Conservation (phyloP, 2,113 vertebrate genomes). For the Prunella himalayana region DNA sequence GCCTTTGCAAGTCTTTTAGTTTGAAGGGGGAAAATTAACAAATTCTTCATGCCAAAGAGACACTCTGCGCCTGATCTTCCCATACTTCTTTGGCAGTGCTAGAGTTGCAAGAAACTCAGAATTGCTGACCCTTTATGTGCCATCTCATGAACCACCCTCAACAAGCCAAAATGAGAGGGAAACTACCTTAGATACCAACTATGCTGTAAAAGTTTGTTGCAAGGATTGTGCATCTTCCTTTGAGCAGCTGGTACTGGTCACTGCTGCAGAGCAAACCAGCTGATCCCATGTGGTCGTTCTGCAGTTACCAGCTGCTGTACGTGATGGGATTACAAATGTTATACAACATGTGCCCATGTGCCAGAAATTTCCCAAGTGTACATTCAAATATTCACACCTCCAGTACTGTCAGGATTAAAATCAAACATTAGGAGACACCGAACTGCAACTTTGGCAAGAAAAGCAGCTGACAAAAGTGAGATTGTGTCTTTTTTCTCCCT, state of each 20-base stretch:
- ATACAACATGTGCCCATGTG: fast-evolving
- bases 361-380: neutral
- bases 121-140: neutral
- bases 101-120: neutral
- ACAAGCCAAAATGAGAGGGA: neutral
- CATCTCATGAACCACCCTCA: neutral
- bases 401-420: neutral
- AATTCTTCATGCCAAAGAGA: neutral
- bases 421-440: neutral
- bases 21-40: neutral
- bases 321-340: neutral
- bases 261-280: neutral
- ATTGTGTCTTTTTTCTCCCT: neutral
- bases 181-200: neutral
- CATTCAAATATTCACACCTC: neutral
- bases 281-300: neutral
- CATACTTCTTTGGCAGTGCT: neutral
- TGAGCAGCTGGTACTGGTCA: neutral
- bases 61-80: neutral
- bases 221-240: neutral
- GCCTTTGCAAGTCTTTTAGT: neutral
- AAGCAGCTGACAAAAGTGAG: neutral
- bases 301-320: neutral
- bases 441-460: neutral
- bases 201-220: neutral